phyloP scores from a whole-genome alignment of 2,113 vertebrate species.

The Oxyura jamaicensis region DNA sequence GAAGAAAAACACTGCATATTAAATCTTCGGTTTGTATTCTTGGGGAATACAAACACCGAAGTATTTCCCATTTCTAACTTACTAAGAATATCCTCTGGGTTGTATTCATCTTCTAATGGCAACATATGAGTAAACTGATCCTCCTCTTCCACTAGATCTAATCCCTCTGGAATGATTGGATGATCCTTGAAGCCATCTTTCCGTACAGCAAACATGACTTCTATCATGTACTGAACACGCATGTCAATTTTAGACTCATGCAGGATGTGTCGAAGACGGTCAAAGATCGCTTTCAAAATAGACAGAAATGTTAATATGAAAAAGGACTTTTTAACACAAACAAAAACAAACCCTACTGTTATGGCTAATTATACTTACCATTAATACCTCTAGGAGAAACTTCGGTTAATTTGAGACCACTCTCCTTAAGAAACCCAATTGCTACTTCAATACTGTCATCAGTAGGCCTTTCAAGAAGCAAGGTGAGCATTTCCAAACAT shows the following conservation, averaged over 20 bases:
- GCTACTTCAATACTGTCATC: slow-evolving; percentile 98
- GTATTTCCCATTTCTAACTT: slow-evolving; percentile 48
- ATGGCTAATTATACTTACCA: slow-evolving; percentile 75
- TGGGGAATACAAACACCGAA: background rate
- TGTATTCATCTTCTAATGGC: slow-evolving; percentile 96
- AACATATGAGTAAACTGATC: slow-evolving; percentile 99
- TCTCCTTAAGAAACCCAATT: slow-evolving; percentile 97
- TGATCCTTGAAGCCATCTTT: slow-evolving; percentile 99
- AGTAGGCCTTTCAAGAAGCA: slow-evolving; percentile 94
- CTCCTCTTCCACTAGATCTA: slow-evolving; percentile 96
- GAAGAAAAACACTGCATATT: background rate
- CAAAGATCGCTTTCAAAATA: slow-evolving; percentile 89
- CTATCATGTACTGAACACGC: slow-evolving; percentile 99
- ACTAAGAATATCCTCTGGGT: slow-evolving; percentile 93
- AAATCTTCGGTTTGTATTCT: background rate
- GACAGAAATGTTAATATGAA: background rate
- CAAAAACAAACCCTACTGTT: background rate
- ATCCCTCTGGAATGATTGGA: slow-evolving; percentile 88
- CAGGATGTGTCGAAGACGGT: slow-evolving; percentile 95
- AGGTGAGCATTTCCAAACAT: slow-evolving; percentile 96
- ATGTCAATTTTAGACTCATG: slow-evolving; percentile 98
- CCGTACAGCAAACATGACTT: slow-evolving; percentile 98
- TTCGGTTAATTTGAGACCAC: slow-evolving; percentile 95
- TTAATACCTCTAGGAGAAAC: slow-evolving; percentile 96
- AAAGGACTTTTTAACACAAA: background rate